Evolutionary conservation across 2,113 vertebrate genomes (phyloP), one percentile per base, ranked within the genome.

Genomic region (Cebidichthys violaceus): DNA sequence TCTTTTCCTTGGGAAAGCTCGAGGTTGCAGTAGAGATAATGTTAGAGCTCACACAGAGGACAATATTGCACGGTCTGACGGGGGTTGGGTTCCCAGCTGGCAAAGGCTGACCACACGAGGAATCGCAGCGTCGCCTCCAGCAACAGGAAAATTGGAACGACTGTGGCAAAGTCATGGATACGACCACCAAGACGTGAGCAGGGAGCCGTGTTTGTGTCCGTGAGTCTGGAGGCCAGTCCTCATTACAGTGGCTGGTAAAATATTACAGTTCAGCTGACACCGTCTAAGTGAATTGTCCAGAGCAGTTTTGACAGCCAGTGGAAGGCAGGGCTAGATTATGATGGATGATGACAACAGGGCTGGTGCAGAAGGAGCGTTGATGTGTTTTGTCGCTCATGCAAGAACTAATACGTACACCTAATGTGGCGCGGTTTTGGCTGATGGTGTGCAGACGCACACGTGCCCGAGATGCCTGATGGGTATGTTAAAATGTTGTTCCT

Each of bases 281-380:
- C 76, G 82, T 93, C 92, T 90, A 90, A 90, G 91, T 93, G 91
- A 93, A 93, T 94, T 93, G 91, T 91, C 91, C 92, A 85, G 91
- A 90, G 86, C 88, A 57, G 88, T 81, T 92, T 89, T 93, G 93
- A 94, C 93, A 93, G 92, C 87, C 43, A 83, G 88, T 92, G 87
- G 89, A 94, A 91, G 82, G 90, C 87, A 81, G 76, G 70, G 70
- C 80, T 84, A 83, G 89, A 94, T 92, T 92, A 91, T 93, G 91
- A 94, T 93, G 92, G 91, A 94, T 94, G 92, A 91, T 90, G 92
- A 93, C 90, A 93, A 89, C 88, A 88, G 75, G 88, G 80, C 82
- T 81, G 85, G 71, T 87, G 88, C 83, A 88, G 79, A 61, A 88
- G 77, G 75, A 67, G 82, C 89, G 79, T 80, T 90, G 86, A 92